These are phyloP conservation scores for Cyprinus carpio DNA, from an alignment of 2,113 vertebrate genomes.

Conservation along the genomic window DNA sequence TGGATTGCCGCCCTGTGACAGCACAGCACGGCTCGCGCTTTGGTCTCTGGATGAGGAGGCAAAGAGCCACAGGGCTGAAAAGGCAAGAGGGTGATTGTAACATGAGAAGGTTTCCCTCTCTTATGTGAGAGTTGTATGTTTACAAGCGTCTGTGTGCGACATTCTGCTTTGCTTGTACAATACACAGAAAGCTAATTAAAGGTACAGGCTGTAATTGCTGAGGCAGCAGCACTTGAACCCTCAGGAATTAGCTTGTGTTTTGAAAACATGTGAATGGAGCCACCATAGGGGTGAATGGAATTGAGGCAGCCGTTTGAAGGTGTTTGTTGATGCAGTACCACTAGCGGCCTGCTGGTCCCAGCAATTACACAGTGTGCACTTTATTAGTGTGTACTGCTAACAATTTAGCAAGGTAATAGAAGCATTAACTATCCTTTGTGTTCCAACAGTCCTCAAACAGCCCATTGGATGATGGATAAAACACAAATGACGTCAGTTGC, in stretches of 20 bases:
- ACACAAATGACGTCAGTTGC: no score
- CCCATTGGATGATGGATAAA: no score
- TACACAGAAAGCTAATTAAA: conserved; percentile 13
- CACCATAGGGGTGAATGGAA: not conserved
- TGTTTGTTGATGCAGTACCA: conserved; percentile 17
- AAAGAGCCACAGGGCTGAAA: conserved; percentile 29
- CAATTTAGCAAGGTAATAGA: no score
- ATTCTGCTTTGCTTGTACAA: conserved; percentile 5
- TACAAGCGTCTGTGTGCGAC: not conserved
- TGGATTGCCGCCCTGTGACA: conserved; percentile 17
- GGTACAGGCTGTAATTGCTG: conserved; percentile 32
- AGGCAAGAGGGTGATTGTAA: not conserved
- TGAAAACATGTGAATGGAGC: conserved; percentile 27
- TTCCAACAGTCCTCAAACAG: no score
- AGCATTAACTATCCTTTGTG: no score
- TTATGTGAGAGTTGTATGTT: conserved; percentile 7
- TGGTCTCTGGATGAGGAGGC: conserved; percentile 24
- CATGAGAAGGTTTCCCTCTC: conserved; percentile 7
- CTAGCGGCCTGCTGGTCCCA: not conserved
- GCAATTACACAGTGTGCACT: not conserved
- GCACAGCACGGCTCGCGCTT: not conserved
- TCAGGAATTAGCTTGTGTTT: conserved; percentile 24
- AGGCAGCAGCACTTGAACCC: conserved; percentile 25
- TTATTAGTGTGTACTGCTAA: not conserved
- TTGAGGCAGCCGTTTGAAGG: not conserved